A percentile compares a stretch with the other conserved stretches of the same genome.
Evolutionary conservation across 2,113 vertebrate species (phyloP).

Genomic region (Varanus salvator): DNA sequence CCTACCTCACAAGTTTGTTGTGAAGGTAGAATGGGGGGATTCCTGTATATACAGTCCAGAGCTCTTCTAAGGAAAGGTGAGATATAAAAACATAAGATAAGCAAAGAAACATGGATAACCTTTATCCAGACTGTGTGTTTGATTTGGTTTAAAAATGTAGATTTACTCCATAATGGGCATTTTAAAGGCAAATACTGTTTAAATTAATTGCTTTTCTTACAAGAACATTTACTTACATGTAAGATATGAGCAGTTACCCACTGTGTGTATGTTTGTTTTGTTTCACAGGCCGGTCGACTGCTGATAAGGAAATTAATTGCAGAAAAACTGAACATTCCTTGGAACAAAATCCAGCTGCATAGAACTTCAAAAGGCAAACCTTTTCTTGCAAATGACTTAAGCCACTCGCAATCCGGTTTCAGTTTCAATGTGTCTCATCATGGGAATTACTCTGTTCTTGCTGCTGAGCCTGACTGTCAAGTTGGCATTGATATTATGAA

Average conservation of each 20-base stretch:
- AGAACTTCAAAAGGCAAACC: constrained; percentile 93
- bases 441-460: constrained; percentile 93
- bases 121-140: background rate
- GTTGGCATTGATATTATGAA: constrained; percentile 97
- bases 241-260: background rate
- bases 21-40: background rate
- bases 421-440: constrained; percentile 97
- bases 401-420: constrained; percentile 70
- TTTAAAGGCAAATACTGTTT: background rate
- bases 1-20: background rate
- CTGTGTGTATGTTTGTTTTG: constrained; percentile 32
- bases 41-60: background rate
- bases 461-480: constrained; percentile 87
- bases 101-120: background rate
- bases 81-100: background rate
- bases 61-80: background rate
- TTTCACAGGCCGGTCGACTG: constrained; percentile 88
- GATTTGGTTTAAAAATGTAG: background rate
- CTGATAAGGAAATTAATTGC: constrained; percentile 91
- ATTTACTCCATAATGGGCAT: fast-evolving
- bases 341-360: constrained; percentile 87
- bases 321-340: constrained; percentile 88
- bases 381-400: constrained; percentile 79
- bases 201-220: background rate
- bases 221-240: background rate